Percentiles rank a stretch among this genome's conserved stretches.
These are phyloP conservation scores for Drosophila stalkeri DNA, from an alignment of 2,888 invertebrate species.

Conservation along the genomic window DNA sequence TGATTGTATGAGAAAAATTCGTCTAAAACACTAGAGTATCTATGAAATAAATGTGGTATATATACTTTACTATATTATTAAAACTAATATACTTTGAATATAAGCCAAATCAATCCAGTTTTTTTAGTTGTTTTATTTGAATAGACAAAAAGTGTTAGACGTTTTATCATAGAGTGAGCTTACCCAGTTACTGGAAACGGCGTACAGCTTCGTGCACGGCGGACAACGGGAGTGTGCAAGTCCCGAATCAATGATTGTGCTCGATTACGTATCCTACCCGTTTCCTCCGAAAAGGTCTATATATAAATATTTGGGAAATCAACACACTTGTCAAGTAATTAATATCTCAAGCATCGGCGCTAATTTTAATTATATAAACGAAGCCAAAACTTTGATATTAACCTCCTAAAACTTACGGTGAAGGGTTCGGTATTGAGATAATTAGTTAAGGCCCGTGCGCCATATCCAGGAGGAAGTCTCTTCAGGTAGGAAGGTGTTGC, in stretches of 20 bases:
- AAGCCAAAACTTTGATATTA: conserved; percentile 10
- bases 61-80: too few species aligned
- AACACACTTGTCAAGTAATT: background rate
- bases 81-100: too few species aligned
- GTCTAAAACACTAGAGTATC: too few species aligned
- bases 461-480: conserved; percentile 87
- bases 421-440: conserved; percentile 92
- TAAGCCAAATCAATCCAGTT: too few species aligned
- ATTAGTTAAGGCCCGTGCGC: conserved; percentile 90
- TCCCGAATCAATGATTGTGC: conserved; percentile 90
- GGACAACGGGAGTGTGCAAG: conserved; percentile 91
- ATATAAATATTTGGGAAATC: conserved; percentile 4
- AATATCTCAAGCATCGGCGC: background rate
- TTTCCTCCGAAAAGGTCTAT: conserved; percentile 94
- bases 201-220: conserved; percentile 88
- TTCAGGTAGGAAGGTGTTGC: conserved; percentile 89
- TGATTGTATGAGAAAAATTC: too few species aligned
- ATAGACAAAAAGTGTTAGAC: too few species aligned
- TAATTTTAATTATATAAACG: background rate
- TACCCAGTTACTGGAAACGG: conserved; percentile 84
- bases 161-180: conserved; percentile 36
- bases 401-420: conserved; percentile 87
- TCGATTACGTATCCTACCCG: conserved; percentile 92
- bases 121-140: too few species aligned
- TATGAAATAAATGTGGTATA: too few species aligned